Percentiles rank a stretch among this genome's conserved stretches.
Conservation (phyloP, 2,888 invertebrate genomes). For the Eupithecia exiguata region DNA sequence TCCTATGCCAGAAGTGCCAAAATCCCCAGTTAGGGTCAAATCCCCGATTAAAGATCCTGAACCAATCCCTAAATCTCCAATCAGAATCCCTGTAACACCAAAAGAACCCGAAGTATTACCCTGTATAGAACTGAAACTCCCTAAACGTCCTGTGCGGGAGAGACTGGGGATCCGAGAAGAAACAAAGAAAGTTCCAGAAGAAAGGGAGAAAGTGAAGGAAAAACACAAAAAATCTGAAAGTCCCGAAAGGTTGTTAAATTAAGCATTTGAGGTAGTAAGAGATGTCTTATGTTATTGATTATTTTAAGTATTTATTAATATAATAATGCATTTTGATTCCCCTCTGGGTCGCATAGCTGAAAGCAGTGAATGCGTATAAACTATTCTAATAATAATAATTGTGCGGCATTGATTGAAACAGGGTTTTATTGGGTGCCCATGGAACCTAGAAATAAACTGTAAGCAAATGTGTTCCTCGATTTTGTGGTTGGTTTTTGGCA, state of each 20-base stretch:
- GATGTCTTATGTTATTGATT: constrained; percentile 36
- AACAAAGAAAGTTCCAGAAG: constrained; percentile 54
- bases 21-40: constrained; percentile 44
- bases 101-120: constrained; percentile 67
- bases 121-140: constrained; percentile 77
- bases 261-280: constrained; percentile 69
- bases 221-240: constrained; percentile 61
- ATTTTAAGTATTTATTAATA: constrained; percentile 24
- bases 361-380: background rate
- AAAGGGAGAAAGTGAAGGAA: constrained; percentile 56
- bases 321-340: background rate
- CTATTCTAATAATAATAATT: background rate
- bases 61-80: constrained; percentile 28
- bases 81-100: constrained; percentile 28
- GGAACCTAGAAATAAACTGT: constrained; percentile 3
- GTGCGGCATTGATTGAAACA: background rate
- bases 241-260: constrained; percentile 77
- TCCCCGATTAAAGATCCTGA: constrained; percentile 11
- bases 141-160: constrained; percentile 77
- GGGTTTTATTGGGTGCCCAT: background rate
- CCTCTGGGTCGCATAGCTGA: background rate
- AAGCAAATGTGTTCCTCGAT: background rate
- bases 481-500: background rate
- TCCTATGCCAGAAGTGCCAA: constrained; percentile 46
- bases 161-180: constrained; percentile 68